phyloP scores from a whole-genome alignment of 37 sponge, comb jelly and placozoan genomes.

The Hormiphora californensis region DNA sequence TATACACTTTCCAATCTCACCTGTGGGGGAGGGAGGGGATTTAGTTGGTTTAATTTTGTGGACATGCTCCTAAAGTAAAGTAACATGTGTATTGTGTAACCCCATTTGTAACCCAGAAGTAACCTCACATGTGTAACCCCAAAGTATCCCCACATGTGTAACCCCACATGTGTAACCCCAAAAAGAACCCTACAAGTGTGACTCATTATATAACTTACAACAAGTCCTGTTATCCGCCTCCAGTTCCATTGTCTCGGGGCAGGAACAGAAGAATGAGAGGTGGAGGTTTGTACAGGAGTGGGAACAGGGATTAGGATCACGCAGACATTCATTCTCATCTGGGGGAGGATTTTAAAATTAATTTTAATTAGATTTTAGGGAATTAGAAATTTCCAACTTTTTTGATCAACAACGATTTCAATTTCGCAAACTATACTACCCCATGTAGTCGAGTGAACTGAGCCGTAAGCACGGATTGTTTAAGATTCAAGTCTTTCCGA shows the following conservation, averaged over 20 bases:
- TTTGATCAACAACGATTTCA: no score
- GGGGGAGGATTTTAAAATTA: no score
- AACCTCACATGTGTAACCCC: not conserved
- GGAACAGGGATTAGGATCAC: conserved; percentile 41
- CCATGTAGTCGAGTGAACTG: no score
- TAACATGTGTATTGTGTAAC: no score
- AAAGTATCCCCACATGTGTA: not conserved
- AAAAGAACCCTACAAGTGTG: not conserved
- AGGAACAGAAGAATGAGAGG: not conserved
- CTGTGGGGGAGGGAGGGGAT: not conserved
- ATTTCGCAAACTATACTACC: no score
- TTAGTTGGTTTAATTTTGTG: no score
- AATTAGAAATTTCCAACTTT: no score
- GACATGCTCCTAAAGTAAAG: no score
- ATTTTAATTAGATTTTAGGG: no score
- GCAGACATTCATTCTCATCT: conserved; percentile 51
- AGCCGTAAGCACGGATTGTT: no score
- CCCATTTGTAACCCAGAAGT: no score
- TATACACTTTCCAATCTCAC: conserved; percentile 45
- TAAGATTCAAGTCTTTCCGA: no score
- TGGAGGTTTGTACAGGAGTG: not conserved
- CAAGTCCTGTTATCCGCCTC: conserved; percentile 42
- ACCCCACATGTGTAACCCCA: not conserved
- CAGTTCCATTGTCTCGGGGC: conserved; percentile 25
- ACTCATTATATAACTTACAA: conserved; percentile 7